A percentile compares a stretch with the other conserved stretches of the same genome.
phyloP scores from a whole-genome alignment of 2,888 invertebrate species.

The Harpalus rubripes region DNA sequence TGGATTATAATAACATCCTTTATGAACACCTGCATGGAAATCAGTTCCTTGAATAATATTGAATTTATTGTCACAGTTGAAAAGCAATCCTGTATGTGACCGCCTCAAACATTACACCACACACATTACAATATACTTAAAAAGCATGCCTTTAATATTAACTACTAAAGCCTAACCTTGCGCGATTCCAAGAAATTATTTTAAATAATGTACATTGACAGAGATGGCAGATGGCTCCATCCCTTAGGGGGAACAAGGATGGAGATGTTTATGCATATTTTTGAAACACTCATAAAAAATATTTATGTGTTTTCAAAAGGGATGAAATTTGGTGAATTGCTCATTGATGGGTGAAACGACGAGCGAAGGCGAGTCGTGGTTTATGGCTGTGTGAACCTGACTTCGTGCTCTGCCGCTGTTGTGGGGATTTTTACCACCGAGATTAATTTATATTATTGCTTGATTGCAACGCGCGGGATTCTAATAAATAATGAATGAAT shows the following conservation, averaged over 20 bases:
- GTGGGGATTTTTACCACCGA: slow-evolving; percentile 46
- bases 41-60: slow-evolving; percentile 65
- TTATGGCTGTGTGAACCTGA: slow-evolving; percentile 63
- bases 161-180: slow-evolving; percentile 67
- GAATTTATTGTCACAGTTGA: slow-evolving; percentile 63
- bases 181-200: slow-evolving; percentile 66
- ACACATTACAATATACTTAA: slow-evolving; percentile 67
- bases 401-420: slow-evolving; percentile 40
- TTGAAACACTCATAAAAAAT: slow-evolving; percentile 68
- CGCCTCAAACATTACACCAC: slow-evolving; percentile 52
- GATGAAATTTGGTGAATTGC: slow-evolving; percentile 71
- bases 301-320: slow-evolving; percentile 70
- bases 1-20: neutral
- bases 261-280: slow-evolving; percentile 68
- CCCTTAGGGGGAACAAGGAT: slow-evolving; percentile 5
- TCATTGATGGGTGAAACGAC: slow-evolving; percentile 69
- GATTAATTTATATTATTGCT: slow-evolving; percentile 61
- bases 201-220: slow-evolving; percentile 61
- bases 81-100: slow-evolving; percentile 57
- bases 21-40: slow-evolving; percentile 65
- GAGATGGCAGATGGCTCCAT: neutral
- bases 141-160: slow-evolving; percentile 68
- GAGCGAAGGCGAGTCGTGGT: slow-evolving; percentile 61
- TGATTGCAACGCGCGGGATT: slow-evolving; percentile 32
- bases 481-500: slow-evolving; percentile 56